Base-by-base conservation (phyloP, 1,140 invertebrate species). In the Fopius arisanus region DNA sequence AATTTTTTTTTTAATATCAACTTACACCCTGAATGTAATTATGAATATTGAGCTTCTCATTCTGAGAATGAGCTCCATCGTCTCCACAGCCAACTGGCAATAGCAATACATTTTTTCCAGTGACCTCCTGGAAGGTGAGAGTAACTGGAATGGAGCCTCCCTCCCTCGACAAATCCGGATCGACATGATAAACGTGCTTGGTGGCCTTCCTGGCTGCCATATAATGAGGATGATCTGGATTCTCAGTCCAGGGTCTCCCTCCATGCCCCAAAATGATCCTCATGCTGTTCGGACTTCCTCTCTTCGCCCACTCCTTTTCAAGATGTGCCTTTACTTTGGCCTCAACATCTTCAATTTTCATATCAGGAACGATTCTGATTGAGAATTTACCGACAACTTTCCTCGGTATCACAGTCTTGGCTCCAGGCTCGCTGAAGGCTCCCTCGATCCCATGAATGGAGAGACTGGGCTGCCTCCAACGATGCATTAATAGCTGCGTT, bases 11-110 rank as follows among this genome's bases (percentile, higher is more conserved):
- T 48, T 16, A 48, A 48, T 48, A n/a, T 67, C 1, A 40, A 90
- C 93, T 92, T 90, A 98, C 96, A 74, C 97, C 97, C 88, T 97
- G 92, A 78, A 98, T 97, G 81, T 98, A 99, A 88, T 98, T 99
- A 66, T 90, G 89, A 70, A 94, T 89, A 89, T 98, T 94, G 77
- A 99, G 91, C 87, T 99, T 99, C 87, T 99, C 98, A 89, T 99
- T 99, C 88, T 99, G 98, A 0, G 97, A 98, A 90, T 99, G 98
- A 72, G 97, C 97, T 75, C 97, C 97, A 89, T 99, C 98, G 87
- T 99, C 97, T 72, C 93, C 93, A 76, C 93, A 92, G 63, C 98
- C 98, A 81, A 96, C 92, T 3, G 97, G 97, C 65, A 99, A 89
- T 33, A 99, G 89, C 74, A 99, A 90, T 28, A 98, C 96, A 89